Conservation (phyloP, 2,888 invertebrate genomes). For the Drosophila prolongata region DNA sequence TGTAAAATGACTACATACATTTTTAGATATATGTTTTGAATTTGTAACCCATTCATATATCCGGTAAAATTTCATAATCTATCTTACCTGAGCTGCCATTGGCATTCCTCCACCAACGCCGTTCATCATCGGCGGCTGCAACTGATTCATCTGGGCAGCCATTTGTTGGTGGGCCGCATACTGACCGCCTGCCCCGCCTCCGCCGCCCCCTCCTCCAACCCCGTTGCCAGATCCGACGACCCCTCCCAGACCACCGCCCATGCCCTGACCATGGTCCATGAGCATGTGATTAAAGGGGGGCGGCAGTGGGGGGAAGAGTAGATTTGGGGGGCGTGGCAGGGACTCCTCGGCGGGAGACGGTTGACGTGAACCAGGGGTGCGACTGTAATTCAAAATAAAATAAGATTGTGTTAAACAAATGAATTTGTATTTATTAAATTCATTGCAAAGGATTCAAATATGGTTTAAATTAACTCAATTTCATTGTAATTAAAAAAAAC, state of each 20-base stretch:
- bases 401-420: not conserved
- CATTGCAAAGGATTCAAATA: too few relatives aligned
- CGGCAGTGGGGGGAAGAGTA: slow-evolving; percentile 82
- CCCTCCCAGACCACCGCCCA: slow-evolving; percentile 64
- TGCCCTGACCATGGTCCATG: slow-evolving; percentile 83
- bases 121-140: slow-evolving; percentile 84
- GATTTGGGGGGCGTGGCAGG: slow-evolving; percentile 85
- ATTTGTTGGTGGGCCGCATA: slow-evolving; percentile 84
- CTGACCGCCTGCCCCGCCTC: slow-evolving; percentile 67
- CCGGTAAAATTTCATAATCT: too few relatives aligned
- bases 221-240: slow-evolving; percentile 57
- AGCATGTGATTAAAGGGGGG: slow-evolving; percentile 86
- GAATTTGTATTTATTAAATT: too few relatives aligned
- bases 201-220: slow-evolving; percentile 51
- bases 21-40: too few relatives aligned
- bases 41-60: too few relatives aligned
- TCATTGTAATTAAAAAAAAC: too few relatives aligned
- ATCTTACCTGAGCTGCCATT: slow-evolving; percentile 83
- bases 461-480: too few relatives aligned
- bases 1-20: too few relatives aligned
- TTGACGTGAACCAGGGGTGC: slow-evolving; percentile 95
- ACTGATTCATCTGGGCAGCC: slow-evolving; percentile 83
- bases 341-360: slow-evolving; percentile 93
- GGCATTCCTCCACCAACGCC: slow-evolving; percentile 84
- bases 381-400: slow-evolving; percentile 85